Percentiles rank a stretch among this genome's conserved stretches.
These are phyloP conservation scores for Catharus fuscescens DNA, from an alignment of 2,113 vertebrate genomes.

Conservation along the genomic window DNA sequence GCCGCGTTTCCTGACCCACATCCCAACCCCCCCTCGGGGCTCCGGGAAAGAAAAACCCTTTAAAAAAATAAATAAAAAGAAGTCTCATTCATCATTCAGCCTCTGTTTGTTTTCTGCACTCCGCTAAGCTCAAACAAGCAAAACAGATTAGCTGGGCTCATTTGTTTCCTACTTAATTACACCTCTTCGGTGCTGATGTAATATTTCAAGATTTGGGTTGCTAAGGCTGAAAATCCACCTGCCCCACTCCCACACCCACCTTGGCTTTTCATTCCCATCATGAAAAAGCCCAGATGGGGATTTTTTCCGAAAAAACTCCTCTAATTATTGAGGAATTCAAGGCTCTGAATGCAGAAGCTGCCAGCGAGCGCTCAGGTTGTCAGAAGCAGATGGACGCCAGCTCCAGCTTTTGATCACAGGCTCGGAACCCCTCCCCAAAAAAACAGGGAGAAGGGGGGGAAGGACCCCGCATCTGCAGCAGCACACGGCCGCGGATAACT, in stretches of 20 bases:
- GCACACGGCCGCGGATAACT: not conserved
- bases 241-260: slow-evolving; percentile 63
- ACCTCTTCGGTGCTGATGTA: slow-evolving; percentile 56
- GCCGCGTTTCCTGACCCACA: not conserved
- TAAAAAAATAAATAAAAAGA: not conserved
- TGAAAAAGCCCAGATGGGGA: slow-evolving; percentile 63
- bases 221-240: slow-evolving; percentile 68
- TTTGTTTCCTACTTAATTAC: slow-evolving; percentile 69
- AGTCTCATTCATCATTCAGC: slow-evolving; percentile 51
- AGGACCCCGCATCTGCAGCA: slow-evolving; percentile 41
- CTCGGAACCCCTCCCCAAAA: not conserved
- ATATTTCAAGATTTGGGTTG: slow-evolving; percentile 59
- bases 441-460: not conserved
- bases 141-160: slow-evolving; percentile 66
- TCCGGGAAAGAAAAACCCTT: not conserved
- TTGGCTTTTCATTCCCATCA: slow-evolving; percentile 56
- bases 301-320: not conserved
- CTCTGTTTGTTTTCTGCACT: slow-evolving; percentile 68
- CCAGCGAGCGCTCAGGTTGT: slow-evolving; percentile 54
- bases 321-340: slow-evolving; percentile 60
- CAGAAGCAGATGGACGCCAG: slow-evolving; percentile 54
- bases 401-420: slow-evolving; percentile 40
- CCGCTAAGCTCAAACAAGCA: slow-evolving; percentile 63
- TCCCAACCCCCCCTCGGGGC: not conserved
- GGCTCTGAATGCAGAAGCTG: slow-evolving; percentile 34